phyloP scores from a whole-genome alignment of 2,888 invertebrate genomes.

The Trichopoda pennipes region DNA sequence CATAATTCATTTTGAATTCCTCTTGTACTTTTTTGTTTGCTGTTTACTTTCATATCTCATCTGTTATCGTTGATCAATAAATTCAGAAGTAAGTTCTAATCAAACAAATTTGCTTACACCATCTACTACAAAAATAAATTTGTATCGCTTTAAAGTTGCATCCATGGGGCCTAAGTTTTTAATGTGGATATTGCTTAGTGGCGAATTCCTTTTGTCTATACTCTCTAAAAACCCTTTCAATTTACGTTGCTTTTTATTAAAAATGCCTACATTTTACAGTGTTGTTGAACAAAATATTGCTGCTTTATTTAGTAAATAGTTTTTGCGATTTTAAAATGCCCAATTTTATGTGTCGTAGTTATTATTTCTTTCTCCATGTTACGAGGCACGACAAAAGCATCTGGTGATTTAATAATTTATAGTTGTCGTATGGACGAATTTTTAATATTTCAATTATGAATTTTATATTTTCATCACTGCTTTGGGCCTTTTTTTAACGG shows the following conservation, averaged over 20 bases:
- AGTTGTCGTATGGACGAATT: slow-evolving; percentile 40
- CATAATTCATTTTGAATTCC: slow-evolving; percentile 54
- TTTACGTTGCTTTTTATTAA: slow-evolving; percentile 69
- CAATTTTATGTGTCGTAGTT: slow-evolving; percentile 17
- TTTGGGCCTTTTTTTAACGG: slow-evolving; percentile 37
- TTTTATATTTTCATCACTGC: slow-evolving; percentile 34
- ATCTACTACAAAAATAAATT: slow-evolving; percentile 56
- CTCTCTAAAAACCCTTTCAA: slow-evolving; percentile 69
- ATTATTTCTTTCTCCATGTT: slow-evolving; percentile 60
- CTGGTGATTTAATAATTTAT: slow-evolving; percentile 34
- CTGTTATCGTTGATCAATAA: slow-evolving; percentile 43
- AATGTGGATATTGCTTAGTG: slow-evolving; percentile 67
- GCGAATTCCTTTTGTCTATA: slow-evolving; percentile 73
- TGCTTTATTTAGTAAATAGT: slow-evolving; percentile 36
- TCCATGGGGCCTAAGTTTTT: slow-evolving; percentile 63
- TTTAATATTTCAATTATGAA: slow-evolving; percentile 39
- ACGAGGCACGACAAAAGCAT: slow-evolving; percentile 56
- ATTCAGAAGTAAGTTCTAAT: slow-evolving; percentile 43
- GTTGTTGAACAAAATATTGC: slow-evolving; percentile 54
- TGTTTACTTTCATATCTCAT: slow-evolving; percentile 37
- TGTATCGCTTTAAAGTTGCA: slow-evolving; percentile 69
- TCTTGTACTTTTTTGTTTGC: slow-evolving; percentile 47
- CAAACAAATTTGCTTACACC: slow-evolving; percentile 53
- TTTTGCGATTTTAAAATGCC: slow-evolving; percentile 28
- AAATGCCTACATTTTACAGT: slow-evolving; percentile 61